Percentiles rank a stretch among this genome's conserved stretches.
These are phyloP conservation scores for Malthinus flaveolus DNA, from an alignment of 2,888 invertebrate genomes.

Conservation along the genomic window DNA sequence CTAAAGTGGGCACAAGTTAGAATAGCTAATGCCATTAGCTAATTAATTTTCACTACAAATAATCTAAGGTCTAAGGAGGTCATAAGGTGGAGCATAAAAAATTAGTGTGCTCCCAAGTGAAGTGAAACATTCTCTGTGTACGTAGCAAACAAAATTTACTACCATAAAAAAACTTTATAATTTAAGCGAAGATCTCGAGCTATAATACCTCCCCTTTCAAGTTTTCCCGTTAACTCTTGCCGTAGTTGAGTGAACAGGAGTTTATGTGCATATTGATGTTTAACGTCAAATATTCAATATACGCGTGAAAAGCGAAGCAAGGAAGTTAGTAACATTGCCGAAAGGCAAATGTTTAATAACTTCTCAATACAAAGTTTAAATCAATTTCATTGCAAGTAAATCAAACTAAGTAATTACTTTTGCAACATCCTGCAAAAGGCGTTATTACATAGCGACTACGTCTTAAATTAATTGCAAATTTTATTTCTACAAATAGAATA, in stretches of 20 bases:
- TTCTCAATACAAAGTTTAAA: not conserved
- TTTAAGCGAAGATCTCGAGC: not conserved
- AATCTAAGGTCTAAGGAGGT: no score
- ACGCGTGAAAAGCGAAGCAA: not conserved
- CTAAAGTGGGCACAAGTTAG: no score
- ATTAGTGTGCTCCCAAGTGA: no score
- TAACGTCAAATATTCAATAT: slow-evolving; percentile 11
- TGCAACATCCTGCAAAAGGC: no score
- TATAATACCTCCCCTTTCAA: not conserved
- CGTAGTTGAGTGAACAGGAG: not conserved
- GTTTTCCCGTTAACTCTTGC: slow-evolving; percentile 11
- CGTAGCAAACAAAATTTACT: not conserved
- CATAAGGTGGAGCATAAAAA: no score
- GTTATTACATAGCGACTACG: no score
- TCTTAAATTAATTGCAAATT: no score
- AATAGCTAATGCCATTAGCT: no score
- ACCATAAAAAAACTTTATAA: not conserved
- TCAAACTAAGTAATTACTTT: not conserved
- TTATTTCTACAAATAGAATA: no score
- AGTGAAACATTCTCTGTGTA: not conserved
- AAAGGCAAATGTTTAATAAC: slow-evolving; percentile 13
- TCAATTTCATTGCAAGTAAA: not conserved
- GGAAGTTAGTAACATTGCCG: not conserved
- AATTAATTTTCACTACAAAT: no score
- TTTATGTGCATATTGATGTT: slow-evolving; percentile 9